These are phyloP conservation scores for Metalampra italica DNA, from an alignment of 2,888 invertebrate genomes.

Conservation along the genomic window DNA sequence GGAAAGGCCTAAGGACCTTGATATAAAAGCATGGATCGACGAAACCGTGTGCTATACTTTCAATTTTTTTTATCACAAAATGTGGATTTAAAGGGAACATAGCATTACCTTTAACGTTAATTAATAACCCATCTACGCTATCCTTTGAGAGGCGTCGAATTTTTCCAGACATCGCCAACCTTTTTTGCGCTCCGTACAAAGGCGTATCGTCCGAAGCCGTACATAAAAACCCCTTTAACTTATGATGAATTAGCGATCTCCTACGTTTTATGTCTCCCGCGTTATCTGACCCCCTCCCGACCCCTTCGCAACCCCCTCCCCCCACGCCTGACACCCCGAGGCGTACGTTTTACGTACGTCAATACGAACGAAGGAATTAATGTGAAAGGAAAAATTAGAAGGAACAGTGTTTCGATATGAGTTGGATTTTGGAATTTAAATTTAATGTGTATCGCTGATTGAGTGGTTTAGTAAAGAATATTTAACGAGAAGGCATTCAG, in stretches of 20 bases:
- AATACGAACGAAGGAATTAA: conserved; percentile 74
- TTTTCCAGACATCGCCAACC: conserved; percentile 59
- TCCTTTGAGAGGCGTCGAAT: conserved; percentile 48
- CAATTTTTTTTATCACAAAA: not conserved
- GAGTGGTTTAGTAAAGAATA: too few relatives aligned
- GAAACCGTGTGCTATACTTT: too few relatives aligned
- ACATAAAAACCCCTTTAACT: conserved; percentile 79
- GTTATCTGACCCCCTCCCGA: conserved; percentile 55
- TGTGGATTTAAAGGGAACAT: not conserved
- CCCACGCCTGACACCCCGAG: conserved; percentile 29
- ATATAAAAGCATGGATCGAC: too few relatives aligned
- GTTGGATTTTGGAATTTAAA: conserved; percentile 7
- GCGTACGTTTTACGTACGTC: conserved; percentile 39
- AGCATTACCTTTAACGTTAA: conserved; percentile 31
- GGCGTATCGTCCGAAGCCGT: conserved; percentile 49
- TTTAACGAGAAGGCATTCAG: too few relatives aligned
- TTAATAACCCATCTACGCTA: conserved; percentile 58
- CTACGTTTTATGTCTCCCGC: conserved; percentile 75
- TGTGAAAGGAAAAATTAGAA: conserved; percentile 65
- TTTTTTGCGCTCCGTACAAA: conserved; percentile 65
- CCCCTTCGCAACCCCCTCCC: conserved; percentile 22
- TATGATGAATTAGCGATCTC: conserved; percentile 79
- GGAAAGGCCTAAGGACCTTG: too few relatives aligned
- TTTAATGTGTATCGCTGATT: not conserved
- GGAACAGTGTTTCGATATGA: conserved; percentile 16